These are phyloP conservation scores for Seladonia tumulorum DNA, from an alignment of 2,888 invertebrate genomes.

Conservation along the genomic window DNA sequence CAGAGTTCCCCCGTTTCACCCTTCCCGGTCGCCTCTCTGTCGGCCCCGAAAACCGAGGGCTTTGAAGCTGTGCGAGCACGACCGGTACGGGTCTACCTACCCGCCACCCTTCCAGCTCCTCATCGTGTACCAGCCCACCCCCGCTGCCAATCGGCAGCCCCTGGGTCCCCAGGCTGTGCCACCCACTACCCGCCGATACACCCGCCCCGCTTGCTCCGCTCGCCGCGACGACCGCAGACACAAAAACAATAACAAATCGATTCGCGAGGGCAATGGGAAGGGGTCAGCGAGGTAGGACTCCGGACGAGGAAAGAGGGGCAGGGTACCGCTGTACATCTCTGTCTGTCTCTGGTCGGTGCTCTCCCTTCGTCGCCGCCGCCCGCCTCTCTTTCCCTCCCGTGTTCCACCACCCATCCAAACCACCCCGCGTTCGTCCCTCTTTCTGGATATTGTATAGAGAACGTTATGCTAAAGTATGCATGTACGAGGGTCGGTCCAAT, in stretches of 20 bases:
- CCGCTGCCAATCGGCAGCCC: slow-evolving; percentile 22
- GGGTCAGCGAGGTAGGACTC: slow-evolving; percentile 75
- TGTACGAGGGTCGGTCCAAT: slow-evolving; percentile 76
- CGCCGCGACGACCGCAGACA: slow-evolving; percentile 82
- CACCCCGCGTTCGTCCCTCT: slow-evolving; percentile 65
- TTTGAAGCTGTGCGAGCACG: slow-evolving; percentile 62
- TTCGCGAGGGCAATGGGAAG: slow-evolving; percentile 79
- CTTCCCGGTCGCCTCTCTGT: slow-evolving; percentile 65
- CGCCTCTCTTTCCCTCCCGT: slow-evolving; percentile 42
- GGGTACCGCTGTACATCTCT: slow-evolving; percentile 27
- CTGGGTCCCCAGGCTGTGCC: slow-evolving; percentile 54
- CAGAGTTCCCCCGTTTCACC: slow-evolving; percentile 44
- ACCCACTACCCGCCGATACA: slow-evolving; percentile 63
- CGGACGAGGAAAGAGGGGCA: slow-evolving; percentile 54
- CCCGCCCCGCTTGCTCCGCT: slow-evolving; percentile 68
- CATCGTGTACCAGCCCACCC: background rate
- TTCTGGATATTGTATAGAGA: slow-evolving; percentile 77
- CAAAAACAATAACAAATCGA: slow-evolving; percentile 84
- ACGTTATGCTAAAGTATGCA: slow-evolving; percentile 79
- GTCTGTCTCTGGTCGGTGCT: slow-evolving; percentile 43
- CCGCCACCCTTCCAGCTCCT: slow-evolving; percentile 26
- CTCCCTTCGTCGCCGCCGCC: slow-evolving; percentile 41
- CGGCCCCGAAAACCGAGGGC: slow-evolving; percentile 74
- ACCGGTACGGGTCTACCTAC: slow-evolving; percentile 44
- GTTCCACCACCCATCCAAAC: slow-evolving; percentile 33